These are phyloP conservation scores for Deroplatys truncata DNA, from an alignment of 2,888 invertebrate species.

Conservation along the genomic window DNA sequence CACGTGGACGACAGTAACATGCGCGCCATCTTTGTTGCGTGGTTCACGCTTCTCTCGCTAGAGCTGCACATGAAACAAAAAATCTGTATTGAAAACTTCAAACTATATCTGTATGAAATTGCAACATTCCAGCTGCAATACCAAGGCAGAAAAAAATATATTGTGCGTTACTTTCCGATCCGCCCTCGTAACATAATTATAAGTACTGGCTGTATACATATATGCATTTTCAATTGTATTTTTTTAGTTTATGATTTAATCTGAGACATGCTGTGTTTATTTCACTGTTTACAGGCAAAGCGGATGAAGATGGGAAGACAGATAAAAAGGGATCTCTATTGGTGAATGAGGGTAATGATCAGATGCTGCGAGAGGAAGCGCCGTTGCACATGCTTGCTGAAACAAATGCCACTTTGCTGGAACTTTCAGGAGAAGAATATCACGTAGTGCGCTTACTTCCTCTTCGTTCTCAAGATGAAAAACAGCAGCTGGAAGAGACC, in stretches of 20 bases:
- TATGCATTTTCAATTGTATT: no score
- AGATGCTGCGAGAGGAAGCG: constrained; percentile 35
- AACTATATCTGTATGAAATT: no score
- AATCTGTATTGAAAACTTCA: no score
- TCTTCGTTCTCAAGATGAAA: constrained; percentile 1
- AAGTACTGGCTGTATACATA: no score
- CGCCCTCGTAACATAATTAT: no score
- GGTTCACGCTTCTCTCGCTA: no score
- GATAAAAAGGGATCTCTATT: constrained; percentile 25
- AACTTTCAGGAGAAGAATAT: constrained; percentile 40
- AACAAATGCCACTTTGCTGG: constrained; percentile 39
- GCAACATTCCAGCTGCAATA: no score
- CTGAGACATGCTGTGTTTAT: background rate
- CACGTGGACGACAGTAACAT: no score
- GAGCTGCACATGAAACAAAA: no score
- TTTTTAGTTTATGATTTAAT: background rate
- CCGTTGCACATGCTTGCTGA: constrained; percentile 38
- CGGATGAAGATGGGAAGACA: background rate
- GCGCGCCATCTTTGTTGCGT: no score
- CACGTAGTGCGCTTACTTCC: constrained; percentile 35
- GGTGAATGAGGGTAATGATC: constrained; percentile 27
- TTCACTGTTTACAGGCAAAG: background rate
- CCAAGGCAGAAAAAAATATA: no score
- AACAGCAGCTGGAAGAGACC: background rate
- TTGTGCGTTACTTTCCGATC: no score